These are phyloP conservation scores for Phoenoteleia sp. DNA, from an alignment of 2,888 invertebrate species.

Conservation along the genomic window DNA sequence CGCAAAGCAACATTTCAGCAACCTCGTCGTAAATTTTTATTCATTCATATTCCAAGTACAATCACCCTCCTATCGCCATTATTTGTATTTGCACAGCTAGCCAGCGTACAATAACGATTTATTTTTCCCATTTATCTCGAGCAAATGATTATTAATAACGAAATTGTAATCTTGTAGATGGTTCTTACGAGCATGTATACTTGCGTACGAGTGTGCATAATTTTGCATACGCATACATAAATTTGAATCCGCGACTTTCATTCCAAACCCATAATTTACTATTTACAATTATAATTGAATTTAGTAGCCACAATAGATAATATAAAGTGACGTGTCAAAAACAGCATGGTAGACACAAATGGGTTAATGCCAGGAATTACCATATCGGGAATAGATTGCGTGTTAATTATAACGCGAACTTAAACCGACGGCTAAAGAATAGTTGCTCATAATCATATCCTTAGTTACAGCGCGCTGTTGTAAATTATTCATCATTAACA, in stretches of 20 bases:
- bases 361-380: conserved; percentile 54
- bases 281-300: conserved; percentile 63
- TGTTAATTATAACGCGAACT: conserved; percentile 51
- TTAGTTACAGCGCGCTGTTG: neutral
- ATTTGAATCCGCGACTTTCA: conserved; percentile 14
- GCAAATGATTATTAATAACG: conserved; percentile 37
- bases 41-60: too few species aligned
- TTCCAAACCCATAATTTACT: conserved; percentile 42
- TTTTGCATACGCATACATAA: conserved; percentile 32
- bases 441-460: conserved; percentile 54
- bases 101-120: neutral
- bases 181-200: conserved; percentile 13
- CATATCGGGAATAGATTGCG: conserved; percentile 57
- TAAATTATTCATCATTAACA: conserved; percentile 46
- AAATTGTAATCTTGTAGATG: conserved; percentile 28
- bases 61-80: too few species aligned
- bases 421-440: conserved; percentile 38
- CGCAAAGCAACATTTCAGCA: too few species aligned
- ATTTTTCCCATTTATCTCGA: neutral
- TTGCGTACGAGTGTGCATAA: conserved; percentile 28
- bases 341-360: conserved; percentile 41
- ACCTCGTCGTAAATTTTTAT: neutral
- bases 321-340: conserved; percentile 56
- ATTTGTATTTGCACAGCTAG: too few species aligned
- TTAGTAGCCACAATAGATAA: conserved; percentile 23